phyloP scores from a whole-genome alignment of 1,140 invertebrate genomes.

The Grapholita molesta region DNA sequence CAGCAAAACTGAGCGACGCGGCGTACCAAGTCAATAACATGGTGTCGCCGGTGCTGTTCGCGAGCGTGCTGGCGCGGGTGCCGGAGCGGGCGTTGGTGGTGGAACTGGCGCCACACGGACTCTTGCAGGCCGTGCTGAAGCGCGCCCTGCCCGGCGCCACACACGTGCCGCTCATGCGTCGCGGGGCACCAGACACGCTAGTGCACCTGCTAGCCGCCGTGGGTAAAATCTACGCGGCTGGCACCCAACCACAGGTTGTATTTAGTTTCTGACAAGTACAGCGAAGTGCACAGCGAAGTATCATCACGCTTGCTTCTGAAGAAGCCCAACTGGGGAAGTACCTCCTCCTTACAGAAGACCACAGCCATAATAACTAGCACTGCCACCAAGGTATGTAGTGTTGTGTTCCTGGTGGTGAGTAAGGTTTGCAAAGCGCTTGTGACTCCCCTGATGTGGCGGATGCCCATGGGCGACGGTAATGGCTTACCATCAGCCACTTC shows the following conservation, averaged over 20 bases:
- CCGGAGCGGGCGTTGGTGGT: constrained; percentile 93
- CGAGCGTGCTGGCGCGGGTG: constrained; percentile 89
- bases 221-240: constrained; percentile 86
- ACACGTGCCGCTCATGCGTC: constrained; percentile 53
- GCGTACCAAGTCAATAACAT: constrained; percentile 98
- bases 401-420: too few relatives aligned
- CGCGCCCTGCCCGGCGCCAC: constrained; percentile 82
- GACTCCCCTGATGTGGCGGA: too few relatives aligned
- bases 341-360: too few relatives aligned
- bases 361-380: too few relatives aligned
- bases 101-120: constrained; percentile 95
- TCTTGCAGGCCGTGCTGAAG: constrained; percentile 93
- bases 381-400: too few relatives aligned
- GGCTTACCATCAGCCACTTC: too few relatives aligned
- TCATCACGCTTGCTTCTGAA: too few relatives aligned
- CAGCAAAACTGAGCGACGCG: constrained; percentile 91
- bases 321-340: too few relatives aligned
- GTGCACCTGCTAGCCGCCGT: constrained; percentile 47
- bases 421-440: too few relatives aligned
- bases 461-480: too few relatives aligned
- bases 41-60: constrained; percentile 90
- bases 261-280: too few relatives aligned
- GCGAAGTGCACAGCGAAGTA: too few relatives aligned
- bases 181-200: constrained; percentile 41
- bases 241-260: constrained; percentile 86